Base-by-base conservation (phyloP, 2,797 vertebrate species). In the Echeneis naucrates region DNA sequence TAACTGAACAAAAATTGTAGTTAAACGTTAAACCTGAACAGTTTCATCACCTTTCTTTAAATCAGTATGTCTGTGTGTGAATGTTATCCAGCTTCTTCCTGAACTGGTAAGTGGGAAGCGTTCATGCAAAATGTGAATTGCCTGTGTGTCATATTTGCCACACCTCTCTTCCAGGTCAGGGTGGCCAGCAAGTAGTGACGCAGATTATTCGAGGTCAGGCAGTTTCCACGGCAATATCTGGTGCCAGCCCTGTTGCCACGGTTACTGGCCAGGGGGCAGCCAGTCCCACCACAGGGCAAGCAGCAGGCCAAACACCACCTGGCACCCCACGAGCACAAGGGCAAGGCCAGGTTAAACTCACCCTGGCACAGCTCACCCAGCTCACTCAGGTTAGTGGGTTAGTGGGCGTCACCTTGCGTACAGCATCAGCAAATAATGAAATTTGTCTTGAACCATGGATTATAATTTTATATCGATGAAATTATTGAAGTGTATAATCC, bases 181-280 rank as follows among this genome's bases (percentile, higher is more conserved):
- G 95, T 58, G 95, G 96, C 10, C 97, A 98, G 57, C 97, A 99
- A 81, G 96, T 99, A 10, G 95, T 99, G 78, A 98, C 97, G 16
- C 97, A 99, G 79, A 96, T 99, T 82, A 96, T 99, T 86, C 95
- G 96, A 30, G 97, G 97, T n/a, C 97, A 98, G 87, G 93, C 96
- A 4, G 96, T 97, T 52, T 96, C 97, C 71, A 97, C 97, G 0
- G 94, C 96, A 0, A 91, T 98, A 78, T 94, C 96, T 47, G 88
- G 94, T 32, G 92, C 95, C 60, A 95, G 91, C 78, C 88, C 96
- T 0, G 92, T 94, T 8, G 90, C 95, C 78, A 90, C 95, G 1
- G 87, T 92, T 35, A 83, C 94, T 6, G 92, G 92, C 5, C 95
- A 96, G 67, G 95, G 95, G 72, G 86, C 93, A 0, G 68, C 92